These are phyloP conservation scores for Trogon surrucura DNA, from an alignment of 2,113 vertebrate genomes.

Conservation along the genomic window DNA sequence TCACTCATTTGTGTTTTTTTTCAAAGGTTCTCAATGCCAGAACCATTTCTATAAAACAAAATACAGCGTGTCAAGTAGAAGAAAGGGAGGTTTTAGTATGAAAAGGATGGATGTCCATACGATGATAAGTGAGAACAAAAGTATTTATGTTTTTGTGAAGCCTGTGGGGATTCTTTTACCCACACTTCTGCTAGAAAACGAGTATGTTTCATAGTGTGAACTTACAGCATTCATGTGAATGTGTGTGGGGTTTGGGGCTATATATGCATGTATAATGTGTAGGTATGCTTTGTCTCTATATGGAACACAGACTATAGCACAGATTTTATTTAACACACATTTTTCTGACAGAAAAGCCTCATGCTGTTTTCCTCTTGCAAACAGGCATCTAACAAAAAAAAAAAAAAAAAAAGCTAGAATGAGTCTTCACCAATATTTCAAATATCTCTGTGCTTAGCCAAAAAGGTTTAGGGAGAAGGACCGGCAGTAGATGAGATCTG, in stretches of 20 bases:
- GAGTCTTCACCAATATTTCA: fast-evolving
- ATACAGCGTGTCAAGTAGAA: not conserved
- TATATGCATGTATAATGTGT: not conserved
- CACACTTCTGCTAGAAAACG: not conserved
- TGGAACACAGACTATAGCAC: not conserved
- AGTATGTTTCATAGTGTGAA: not conserved
- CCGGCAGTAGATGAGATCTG: fast-evolving
- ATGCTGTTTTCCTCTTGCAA: not conserved
- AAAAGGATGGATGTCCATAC: not conserved
- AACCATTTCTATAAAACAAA: not conserved
- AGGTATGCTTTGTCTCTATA: not conserved
- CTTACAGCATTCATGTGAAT: not conserved
- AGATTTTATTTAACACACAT: not conserved
- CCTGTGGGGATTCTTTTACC: not conserved
- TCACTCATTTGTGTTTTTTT: not conserved
- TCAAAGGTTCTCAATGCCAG: not conserved
- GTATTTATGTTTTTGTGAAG: not conserved
- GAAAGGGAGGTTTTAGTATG: not conserved
- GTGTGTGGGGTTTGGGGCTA: not conserved
- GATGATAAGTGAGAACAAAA: not conserved
- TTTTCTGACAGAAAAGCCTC: not conserved
- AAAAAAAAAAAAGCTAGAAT: not conserved
- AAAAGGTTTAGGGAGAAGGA: not conserved
- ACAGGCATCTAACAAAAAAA: not conserved
- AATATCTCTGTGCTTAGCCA: not conserved